Percentiles rank a stretch among this genome's conserved stretches.
These are phyloP conservation scores for Sericinus montela DNA, from an alignment of 2,888 invertebrate species.

Conservation along the genomic window DNA sequence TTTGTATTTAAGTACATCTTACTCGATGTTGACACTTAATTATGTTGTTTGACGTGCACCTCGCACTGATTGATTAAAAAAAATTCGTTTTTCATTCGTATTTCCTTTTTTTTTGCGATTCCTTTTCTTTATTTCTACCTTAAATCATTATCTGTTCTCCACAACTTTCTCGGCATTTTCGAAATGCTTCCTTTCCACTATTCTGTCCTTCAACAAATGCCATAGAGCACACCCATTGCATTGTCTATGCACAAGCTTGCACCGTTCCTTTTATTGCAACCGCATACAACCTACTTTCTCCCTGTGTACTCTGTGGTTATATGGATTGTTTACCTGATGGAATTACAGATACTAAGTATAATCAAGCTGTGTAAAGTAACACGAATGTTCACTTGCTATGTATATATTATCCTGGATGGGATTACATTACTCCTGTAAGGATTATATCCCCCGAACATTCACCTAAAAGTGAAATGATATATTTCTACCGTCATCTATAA, in stretches of 20 bases:
- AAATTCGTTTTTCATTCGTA: no score
- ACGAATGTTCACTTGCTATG: no score
- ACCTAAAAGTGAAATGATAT: no score
- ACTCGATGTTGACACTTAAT: neutral
- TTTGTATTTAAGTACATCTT: neutral
- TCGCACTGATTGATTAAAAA: neutral
- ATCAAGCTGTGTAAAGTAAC: no score
- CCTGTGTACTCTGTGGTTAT: conserved; percentile 16
- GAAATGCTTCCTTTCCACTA: conserved; percentile 28
- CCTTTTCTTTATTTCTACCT: no score
- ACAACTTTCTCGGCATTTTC: conserved; percentile 32
- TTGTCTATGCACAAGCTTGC: conserved; percentile 44
- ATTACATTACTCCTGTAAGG: no score
- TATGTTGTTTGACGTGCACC: neutral
- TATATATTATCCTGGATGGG: no score
- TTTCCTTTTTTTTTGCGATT: no score
- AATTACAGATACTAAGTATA: conserved; percentile 13
- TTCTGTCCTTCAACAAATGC: conserved; percentile 37
- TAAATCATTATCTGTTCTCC: no score
- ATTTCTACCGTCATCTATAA: no score
- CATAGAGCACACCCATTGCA: conserved; percentile 41
- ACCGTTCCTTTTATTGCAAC: conserved; percentile 32
- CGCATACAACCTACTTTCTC: conserved; percentile 27
- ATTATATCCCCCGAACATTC: no score
- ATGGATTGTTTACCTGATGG: conserved; percentile 12